A percentile compares a stretch with the other conserved stretches of the same genome.
These are phyloP conservation scores for Tribolium castaneum DNA, from an alignment of 1,140 invertebrate species.

Conservation along the genomic window DNA sequence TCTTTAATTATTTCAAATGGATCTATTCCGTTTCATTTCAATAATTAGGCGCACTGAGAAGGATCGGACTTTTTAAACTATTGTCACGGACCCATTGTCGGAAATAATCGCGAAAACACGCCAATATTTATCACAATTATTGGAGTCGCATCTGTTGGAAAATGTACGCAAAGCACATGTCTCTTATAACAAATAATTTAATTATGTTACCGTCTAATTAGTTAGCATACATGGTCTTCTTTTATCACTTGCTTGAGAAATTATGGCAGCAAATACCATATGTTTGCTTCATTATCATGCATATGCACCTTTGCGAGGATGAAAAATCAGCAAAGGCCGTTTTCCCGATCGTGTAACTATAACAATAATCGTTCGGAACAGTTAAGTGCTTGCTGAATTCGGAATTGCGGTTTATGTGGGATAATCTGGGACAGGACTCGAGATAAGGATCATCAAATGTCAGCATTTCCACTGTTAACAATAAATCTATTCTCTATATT, in stretches of 20 bases:
- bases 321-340: not conserved
- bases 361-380: not conserved
- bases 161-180: slow-evolving; percentile 6
- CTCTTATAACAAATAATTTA: slow-evolving; percentile 16
- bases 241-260: not conserved
- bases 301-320: not conserved
- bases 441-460: slow-evolving; percentile 12
- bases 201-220: slow-evolving; percentile 14
- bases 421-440: slow-evolving; percentile 1
- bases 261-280: not conserved
- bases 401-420: not conserved
- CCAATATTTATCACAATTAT: slow-evolving; percentile 29
- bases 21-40: slow-evolving; percentile 7
- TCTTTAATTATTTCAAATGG: slow-evolving; percentile 1
- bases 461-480: not conserved
- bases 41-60: not conserved
- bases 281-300: not conserved
- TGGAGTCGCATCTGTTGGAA: not conserved
- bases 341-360: not conserved
- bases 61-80: not conserved
- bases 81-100: slow-evolving; percentile 24
- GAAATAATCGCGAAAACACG: slow-evolving; percentile 29
- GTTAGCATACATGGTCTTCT: not conserved
- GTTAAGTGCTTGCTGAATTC: slow-evolving; percentile 13
- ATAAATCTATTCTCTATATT: slow-evolving; percentile 4